Evolutionary conservation across 2,888 invertebrate species (phyloP).

Genomic region (Lordiphosa fenestrarum): DNA sequence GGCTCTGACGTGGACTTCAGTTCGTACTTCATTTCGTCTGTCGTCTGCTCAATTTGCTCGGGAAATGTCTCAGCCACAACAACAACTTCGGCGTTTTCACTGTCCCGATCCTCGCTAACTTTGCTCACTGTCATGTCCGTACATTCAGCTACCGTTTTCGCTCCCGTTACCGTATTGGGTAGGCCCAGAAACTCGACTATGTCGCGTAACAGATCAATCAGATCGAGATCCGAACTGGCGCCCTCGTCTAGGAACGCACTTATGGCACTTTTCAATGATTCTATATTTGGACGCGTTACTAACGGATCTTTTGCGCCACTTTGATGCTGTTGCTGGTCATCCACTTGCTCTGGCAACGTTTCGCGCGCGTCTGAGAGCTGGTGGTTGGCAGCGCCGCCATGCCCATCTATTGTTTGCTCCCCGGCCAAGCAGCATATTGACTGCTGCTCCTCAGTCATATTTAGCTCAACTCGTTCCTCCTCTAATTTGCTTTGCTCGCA

Average conservation of each 20-base stretch:
- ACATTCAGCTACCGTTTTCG: slow-evolving; percentile 19
- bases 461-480: slow-evolving; percentile 63
- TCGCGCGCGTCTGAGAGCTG: slow-evolving; percentile 76
- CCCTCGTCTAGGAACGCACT: slow-evolving; percentile 43
- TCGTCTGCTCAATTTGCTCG: slow-evolving; percentile 42
- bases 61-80: slow-evolving; percentile 34
- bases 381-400: slow-evolving; percentile 31
- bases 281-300: slow-evolving; percentile 50
- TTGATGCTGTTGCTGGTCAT: slow-evolving; percentile 42
- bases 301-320: slow-evolving; percentile 14
- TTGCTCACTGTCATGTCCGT: slow-evolving; percentile 68
- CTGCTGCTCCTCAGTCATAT: slow-evolving; percentile 67
- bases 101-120: slow-evolving; percentile 61
- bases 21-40: slow-evolving; percentile 71
- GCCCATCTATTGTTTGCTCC: slow-evolving; percentile 52
- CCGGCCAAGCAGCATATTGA: slow-evolving; percentile 60
- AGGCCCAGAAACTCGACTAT: slow-evolving; percentile 48
- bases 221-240: slow-evolving; percentile 40
- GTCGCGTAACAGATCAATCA: slow-evolving; percentile 49
- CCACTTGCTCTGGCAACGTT: slow-evolving; percentile 73
- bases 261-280: slow-evolving; percentile 53
- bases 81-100: slow-evolving; percentile 48
- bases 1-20: slow-evolving; percentile 45
- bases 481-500: slow-evolving; percentile 66
- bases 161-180: slow-evolving; percentile 2